These are phyloP conservation scores for Semaprochilodus insignis DNA, from an alignment of 2,797 vertebrate species.

Conservation along the genomic window DNA sequence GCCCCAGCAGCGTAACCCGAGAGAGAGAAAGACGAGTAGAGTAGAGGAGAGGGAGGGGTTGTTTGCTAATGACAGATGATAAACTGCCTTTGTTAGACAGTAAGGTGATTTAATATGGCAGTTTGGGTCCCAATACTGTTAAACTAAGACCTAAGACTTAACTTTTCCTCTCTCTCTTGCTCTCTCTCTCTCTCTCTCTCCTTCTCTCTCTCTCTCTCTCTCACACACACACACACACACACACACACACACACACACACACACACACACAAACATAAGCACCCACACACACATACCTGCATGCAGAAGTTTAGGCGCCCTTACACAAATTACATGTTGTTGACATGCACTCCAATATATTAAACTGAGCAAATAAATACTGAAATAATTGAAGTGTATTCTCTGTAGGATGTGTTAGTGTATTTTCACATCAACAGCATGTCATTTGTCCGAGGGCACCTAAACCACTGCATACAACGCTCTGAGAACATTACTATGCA, in stretches of 20 bases:
- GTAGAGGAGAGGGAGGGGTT: conserved; percentile 5
- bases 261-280: no score
- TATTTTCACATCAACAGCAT: no score
- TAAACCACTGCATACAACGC: no score
- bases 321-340: no score
- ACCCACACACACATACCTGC: conserved; percentile 1
- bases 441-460: no score
- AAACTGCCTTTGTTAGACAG: conserved; percentile 12
- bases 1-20: conserved; percentile 59
- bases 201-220: background rate
- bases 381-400: no score
- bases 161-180: background rate
- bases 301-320: no score
- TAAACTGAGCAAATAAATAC: no score
- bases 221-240: conserved; percentile 7
- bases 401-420: no score
- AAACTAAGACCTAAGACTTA: background rate
- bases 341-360: no score
- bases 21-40: background rate
- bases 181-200: conserved; percentile 10
- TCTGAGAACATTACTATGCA: no score
- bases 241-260: conserved; percentile 17
- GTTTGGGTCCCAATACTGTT: conserved; percentile 14
- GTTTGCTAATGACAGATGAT: conserved; percentile 30
- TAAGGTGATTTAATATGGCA: conserved; percentile 27